Percentiles rank a stretch among this genome's conserved stretches.
Evolutionary conservation across 2,888 invertebrate genomes (phyloP).

Genomic region (Diplolepis rosae): DNA sequence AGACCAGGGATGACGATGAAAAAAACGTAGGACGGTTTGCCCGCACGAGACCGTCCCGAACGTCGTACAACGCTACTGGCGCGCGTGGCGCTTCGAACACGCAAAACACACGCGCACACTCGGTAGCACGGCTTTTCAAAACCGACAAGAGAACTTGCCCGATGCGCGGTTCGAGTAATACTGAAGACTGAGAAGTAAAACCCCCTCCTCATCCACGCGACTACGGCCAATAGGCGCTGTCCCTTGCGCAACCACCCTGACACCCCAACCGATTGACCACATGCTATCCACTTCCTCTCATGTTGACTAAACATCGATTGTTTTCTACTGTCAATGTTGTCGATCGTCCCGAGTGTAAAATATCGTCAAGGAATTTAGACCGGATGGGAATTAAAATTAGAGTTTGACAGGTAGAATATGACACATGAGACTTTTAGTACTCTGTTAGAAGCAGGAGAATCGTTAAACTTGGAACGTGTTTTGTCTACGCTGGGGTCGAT

Average conservation of each 20-base stretch:
- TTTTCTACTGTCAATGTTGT: slow-evolving; percentile 12
- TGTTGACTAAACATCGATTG: slow-evolving; percentile 32
- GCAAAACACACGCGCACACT: slow-evolving; percentile 52
- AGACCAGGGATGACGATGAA: slow-evolving; percentile 29
- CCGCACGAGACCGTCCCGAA: slow-evolving; percentile 40
- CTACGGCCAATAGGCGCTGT: slow-evolving; percentile 63
- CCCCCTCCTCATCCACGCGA: slow-evolving; percentile 59
- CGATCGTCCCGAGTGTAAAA: background rate
- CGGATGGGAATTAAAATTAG: background rate
- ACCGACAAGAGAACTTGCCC: slow-evolving; percentile 59
- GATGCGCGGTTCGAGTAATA: slow-evolving; percentile 71
- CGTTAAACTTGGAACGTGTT: background rate
- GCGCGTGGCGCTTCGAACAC: slow-evolving; percentile 38
- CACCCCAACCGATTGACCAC: slow-evolving; percentile 63
- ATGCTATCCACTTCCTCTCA: slow-evolving; percentile 45
- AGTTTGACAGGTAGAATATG: background rate
- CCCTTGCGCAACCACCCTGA: slow-evolving; percentile 59
- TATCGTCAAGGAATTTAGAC: background rate
- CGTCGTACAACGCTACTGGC: slow-evolving; percentile 5
- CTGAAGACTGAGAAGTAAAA: slow-evolving; percentile 58
- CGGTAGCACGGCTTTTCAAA: slow-evolving; percentile 25
- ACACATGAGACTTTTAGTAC: slow-evolving; percentile 2
- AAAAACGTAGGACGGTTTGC: slow-evolving; percentile 34
- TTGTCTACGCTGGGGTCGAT: background rate
- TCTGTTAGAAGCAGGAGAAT: background rate